phyloP scores from a whole-genome alignment of 92 coral and sea anemone species.

The Palythoa grandiflora region DNA sequence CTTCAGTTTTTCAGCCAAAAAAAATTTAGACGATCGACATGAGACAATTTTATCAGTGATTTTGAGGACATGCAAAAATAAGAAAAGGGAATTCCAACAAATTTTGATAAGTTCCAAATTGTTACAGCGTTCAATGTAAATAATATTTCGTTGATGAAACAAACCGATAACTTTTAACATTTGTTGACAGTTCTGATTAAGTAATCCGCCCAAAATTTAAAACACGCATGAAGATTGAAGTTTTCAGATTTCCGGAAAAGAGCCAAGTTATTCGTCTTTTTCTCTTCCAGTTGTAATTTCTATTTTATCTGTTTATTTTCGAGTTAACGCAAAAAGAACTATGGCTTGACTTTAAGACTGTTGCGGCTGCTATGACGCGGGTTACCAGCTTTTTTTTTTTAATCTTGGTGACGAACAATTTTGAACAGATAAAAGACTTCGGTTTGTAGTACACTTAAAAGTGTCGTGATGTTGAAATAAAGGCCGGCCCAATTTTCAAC shows the following conservation, averaged over 20 bases:
- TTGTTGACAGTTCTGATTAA: conserved; percentile 22
- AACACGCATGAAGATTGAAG: neutral
- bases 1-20: neutral
- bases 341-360: no score
- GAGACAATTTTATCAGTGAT: neutral
- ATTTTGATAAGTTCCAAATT: neutral
- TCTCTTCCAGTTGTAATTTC: neutral
- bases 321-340: no score
- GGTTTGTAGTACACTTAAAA: neutral
- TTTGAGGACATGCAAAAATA: neutral
- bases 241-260: neutral
- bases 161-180: neutral
- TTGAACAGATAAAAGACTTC: neutral
- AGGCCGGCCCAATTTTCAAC: neutral
- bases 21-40: neutral
- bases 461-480: neutral
- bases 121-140: neutral
- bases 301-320: neutral
- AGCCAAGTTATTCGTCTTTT: neutral
- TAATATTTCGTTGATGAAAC: neutral
- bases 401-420: neutral
- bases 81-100: neutral
- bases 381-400: neutral
- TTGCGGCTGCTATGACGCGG: no score
- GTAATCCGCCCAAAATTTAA: neutral